Base-by-base conservation (phyloP, 92 coral and sea anemone genomes). In the Heteractis magnifica region DNA sequence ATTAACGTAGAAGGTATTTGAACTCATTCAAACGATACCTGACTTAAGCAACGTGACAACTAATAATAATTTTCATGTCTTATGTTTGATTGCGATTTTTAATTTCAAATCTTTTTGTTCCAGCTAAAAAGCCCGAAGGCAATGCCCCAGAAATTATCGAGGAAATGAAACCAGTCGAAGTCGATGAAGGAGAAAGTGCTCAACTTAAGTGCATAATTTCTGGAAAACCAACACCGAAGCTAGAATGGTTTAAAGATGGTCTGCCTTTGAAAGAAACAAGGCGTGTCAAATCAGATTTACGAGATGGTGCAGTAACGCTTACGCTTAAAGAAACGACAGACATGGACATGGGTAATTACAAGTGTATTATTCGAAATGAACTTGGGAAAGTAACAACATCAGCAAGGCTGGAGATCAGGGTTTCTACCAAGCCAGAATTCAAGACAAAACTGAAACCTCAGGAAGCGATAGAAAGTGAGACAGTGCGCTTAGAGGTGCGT, bases 231-330 rank as follows among this genome's bases (percentile, higher is more conserved):
- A 82, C 92, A 3, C 99, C 99, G 16, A 85, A 90, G 16, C 79
- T 97, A 49, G 90, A 92, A 60, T 97, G 99, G 99, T 94, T 87
- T 86, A 91, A 89, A 68, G 93, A 94, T 79, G 99, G 93, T 14
- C 84, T 90, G 70, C 90, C 77, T 1, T 82, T 94, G 26, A 93
- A 89, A 71, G 94, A 89, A 60, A 87, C 60, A 34, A 86, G 97
- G 55, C 93, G 95, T 13, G 76, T 97, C 18, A 87, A 91, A 68
- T 74, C 93, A 18, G 87, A 88, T 75, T 83, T 84, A 56, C 95
- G 86, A 16, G 87, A 90, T n/a, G 88, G 88, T 12, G 81, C 88
- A 26, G 77, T 88, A 51, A 86, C 94, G 0, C 82, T 97, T 48
- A 86, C 90, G 23, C 81, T 97, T 51, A 92, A 77, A 79, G 93